Evolutionary conservation across 2,888 invertebrate genomes (phyloP).

Genomic region (Brachynemurus nebulosus): DNA sequence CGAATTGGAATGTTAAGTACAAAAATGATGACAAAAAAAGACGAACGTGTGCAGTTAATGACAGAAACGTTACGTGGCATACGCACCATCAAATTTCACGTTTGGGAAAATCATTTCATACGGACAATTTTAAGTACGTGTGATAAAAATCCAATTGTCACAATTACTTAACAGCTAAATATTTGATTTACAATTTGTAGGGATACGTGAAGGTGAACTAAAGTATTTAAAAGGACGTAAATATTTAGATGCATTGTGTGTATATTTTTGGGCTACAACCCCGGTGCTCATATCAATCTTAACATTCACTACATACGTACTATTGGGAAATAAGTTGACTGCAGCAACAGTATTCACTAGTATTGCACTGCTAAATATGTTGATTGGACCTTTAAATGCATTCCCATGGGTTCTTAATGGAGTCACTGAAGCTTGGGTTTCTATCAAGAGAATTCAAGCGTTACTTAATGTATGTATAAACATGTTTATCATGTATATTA

Average conservation of each 20-base stretch:
- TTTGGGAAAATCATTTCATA: conserved; percentile 85
- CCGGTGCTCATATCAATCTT: conserved; percentile 80
- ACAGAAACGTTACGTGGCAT: conserved; percentile 81
- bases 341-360: conserved; percentile 90
- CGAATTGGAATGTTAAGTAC: conserved; percentile 77
- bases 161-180: too few species aligned
- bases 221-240: conserved; percentile 71
- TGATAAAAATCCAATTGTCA: not conserved
- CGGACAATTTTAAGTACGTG: conserved; percentile 49
- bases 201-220: conserved; percentile 54
- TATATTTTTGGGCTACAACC: conserved; percentile 97
- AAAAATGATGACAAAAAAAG: conserved; percentile 83
- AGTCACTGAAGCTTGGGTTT: conserved; percentile 90
- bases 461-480: conserved; percentile 52
- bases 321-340: conserved; percentile 63
- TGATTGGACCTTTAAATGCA: conserved; percentile 89
- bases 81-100: conserved; percentile 77
- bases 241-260: conserved; percentile 93
- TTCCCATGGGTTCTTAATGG: conserved; percentile 99
- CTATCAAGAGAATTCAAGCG: conserved; percentile 72
- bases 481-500: not conserved
- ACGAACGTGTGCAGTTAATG: conserved; percentile 73
- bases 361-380: conserved; percentile 88
- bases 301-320: conserved; percentile 65
- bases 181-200: conserved; percentile 35